A percentile compares a stretch with the other conserved stretches of the same genome.
Conservation (phyloP, 2,113 vertebrate genomes). For the Oenanthe oenanthe region DNA sequence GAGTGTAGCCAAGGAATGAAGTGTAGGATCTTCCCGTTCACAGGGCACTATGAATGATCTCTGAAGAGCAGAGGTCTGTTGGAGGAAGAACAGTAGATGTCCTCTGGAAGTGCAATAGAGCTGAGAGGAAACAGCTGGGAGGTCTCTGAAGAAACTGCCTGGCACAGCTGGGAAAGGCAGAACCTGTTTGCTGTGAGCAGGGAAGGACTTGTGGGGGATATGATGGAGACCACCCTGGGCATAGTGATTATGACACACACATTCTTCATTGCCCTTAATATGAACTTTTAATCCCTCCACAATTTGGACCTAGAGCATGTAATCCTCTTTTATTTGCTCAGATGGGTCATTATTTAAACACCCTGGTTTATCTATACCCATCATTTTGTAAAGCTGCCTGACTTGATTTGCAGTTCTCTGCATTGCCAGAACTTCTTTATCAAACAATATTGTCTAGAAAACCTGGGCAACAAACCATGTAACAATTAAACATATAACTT, state of each 20-base stretch:
- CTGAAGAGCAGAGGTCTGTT: not conserved
- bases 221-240: not conserved
- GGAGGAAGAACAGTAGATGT: not conserved
- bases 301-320: not conserved
- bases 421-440: not conserved
- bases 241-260: not conserved
- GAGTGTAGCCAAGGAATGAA: not conserved
- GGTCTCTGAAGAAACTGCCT: not conserved
- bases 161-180: not conserved
- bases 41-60: not conserved
- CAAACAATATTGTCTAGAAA: not conserved
- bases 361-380: not conserved
- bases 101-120: not conserved
- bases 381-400: not conserved
- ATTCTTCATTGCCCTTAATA: not conserved
- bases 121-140: not conserved
- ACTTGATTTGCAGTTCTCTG: not conserved
- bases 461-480: not conserved
- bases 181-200: too few species aligned
- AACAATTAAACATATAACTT: not conserved
- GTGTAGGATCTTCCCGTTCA: not conserved
- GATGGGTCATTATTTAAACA: not conserved
- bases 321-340: not conserved
- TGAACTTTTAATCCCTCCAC: not conserved
- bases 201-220: not conserved